phyloP scores from a whole-genome alignment of 2,113 vertebrate species.

The Ptilonorhynchus violaceus region DNA sequence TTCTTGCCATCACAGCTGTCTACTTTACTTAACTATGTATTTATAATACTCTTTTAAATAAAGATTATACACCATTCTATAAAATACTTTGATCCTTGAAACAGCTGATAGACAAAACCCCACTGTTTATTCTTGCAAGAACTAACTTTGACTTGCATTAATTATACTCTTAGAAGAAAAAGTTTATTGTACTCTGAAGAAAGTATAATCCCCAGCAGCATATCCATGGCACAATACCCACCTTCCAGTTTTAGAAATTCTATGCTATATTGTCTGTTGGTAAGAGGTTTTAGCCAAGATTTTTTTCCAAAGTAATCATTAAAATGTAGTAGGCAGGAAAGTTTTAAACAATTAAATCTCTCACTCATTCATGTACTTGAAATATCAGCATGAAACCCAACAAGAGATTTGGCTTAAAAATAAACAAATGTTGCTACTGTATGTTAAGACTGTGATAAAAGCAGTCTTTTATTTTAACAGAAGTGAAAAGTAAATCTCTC shows the following conservation, averaged over 20 bases:
- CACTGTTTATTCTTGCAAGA: background rate
- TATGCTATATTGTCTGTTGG: background rate
- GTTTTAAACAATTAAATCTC: background rate
- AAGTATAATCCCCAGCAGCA: background rate
- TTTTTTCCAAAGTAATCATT: background rate
- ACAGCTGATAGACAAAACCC: background rate
- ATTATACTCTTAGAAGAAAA: background rate
- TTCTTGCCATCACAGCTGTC: background rate
- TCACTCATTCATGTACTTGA: background rate
- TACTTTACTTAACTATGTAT: background rate
- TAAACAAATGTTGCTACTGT: background rate
- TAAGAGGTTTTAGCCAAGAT: background rate
- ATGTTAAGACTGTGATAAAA: background rate
- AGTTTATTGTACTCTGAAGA: background rate
- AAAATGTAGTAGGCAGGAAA: background rate
- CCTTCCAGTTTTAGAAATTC: background rate
- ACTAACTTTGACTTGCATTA: background rate
- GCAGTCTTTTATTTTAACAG: background rate
- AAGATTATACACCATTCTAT: background rate
- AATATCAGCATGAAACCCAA: background rate
- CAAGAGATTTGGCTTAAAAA: background rate
- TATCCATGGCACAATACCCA: fast-evolving
- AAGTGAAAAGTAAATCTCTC: background rate
- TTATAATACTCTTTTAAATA: constrained; percentile 7
- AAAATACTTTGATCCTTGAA: background rate